A percentile compares a stretch with the other conserved stretches of the same genome.
Evolutionary conservation across 2,113 vertebrate genomes (phyloP).

Genomic region (Xenus cinereus): DNA sequence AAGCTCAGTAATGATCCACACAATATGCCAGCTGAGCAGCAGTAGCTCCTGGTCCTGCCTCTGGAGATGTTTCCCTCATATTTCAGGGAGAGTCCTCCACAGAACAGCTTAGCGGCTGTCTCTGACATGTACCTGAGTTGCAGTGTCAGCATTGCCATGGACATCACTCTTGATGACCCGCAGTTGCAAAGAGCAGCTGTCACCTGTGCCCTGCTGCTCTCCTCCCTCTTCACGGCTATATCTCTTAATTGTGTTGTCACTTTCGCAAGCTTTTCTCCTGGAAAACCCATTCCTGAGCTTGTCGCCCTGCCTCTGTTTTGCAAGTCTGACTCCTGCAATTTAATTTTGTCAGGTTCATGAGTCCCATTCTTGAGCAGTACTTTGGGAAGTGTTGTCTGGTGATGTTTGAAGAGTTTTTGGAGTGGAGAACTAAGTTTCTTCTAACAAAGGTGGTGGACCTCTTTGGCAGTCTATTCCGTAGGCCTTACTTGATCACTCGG

Average conservation of each 20-base stretch:
- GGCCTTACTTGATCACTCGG: not conserved
- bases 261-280: not conserved
- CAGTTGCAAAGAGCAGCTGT: not conserved
- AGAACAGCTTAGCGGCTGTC: not conserved
- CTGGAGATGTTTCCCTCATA: not conserved
- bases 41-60: not conserved
- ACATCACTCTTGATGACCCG: not conserved
- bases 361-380: not conserved
- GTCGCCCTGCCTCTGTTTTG: not conserved
- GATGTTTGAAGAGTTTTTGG: not conserved
- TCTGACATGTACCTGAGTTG: not conserved
- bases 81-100: not conserved
- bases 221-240: accelerated
- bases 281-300: not conserved
- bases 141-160: not conserved
- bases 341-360: not conserved
- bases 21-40: not conserved
- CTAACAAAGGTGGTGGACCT: not conserved
- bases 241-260: not conserved
- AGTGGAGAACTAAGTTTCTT: not conserved
- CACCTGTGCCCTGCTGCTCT: not conserved
- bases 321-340: not conserved
- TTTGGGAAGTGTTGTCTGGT: not conserved
- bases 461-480: not conserved
- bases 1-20: not conserved